These are phyloP conservation scores for Triops cancriformis DNA, from an alignment of 1,140 invertebrate species.

Conservation along the genomic window DNA sequence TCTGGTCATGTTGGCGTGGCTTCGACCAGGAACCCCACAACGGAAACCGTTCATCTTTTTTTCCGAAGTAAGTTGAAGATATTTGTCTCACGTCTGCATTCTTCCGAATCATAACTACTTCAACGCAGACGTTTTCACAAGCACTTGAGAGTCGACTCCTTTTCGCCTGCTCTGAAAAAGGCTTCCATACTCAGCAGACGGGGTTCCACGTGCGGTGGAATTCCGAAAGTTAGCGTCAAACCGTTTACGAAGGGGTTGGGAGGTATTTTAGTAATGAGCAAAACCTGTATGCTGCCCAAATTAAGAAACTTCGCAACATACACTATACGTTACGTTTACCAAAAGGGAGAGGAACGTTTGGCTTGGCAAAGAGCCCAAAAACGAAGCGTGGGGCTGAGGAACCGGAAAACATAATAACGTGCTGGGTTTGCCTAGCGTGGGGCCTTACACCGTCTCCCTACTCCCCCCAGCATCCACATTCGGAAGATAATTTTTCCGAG, in stretches of 20 bases:
- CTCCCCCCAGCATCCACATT: neutral
- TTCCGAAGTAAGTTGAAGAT: neutral
- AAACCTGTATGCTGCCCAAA: neutral
- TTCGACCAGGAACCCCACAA: neutral
- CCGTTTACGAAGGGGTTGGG: neutral
- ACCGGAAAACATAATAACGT: constrained; percentile 2
- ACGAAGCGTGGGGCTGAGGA: neutral
- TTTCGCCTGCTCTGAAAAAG: no score
- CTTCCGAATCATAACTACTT: neutral
- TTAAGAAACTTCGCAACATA: neutral
- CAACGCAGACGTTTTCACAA: neutral
- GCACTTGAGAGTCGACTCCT: neutral
- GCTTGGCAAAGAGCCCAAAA: neutral
- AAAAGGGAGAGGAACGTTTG: neutral
- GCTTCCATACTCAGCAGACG: no score
- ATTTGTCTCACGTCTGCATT: neutral
- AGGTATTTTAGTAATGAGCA: neutral
- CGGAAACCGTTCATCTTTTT: neutral
- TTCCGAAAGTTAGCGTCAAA: no score
- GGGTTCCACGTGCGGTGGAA: no score
- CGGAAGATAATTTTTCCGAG: neutral
- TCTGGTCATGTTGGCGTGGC: neutral
- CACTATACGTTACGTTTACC: neutral
- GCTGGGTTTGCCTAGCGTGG: neutral
- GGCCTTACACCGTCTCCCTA: neutral